phyloP scores from a whole-genome alignment of 2,888 invertebrate species.

The Tiliacea citrago region DNA sequence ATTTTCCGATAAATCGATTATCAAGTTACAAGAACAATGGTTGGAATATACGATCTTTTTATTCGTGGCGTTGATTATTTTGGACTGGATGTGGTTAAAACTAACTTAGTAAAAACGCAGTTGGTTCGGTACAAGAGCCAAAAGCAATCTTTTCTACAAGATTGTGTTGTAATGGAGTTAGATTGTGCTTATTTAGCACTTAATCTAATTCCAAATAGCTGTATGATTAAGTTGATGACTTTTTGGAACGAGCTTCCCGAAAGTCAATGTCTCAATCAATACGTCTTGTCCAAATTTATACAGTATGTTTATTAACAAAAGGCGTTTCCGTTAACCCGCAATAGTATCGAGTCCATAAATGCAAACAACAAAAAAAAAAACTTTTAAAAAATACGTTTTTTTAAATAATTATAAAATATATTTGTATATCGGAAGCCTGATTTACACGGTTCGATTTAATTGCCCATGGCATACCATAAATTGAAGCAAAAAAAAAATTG shows the following conservation, averaged over 20 bases:
- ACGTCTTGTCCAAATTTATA: not conserved
- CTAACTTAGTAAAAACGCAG: not conserved
- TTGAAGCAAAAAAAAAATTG: not conserved
- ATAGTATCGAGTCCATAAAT: too few relatives aligned
- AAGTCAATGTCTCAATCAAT: not conserved
- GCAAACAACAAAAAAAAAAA: too few relatives aligned
- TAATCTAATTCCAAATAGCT: not conserved
- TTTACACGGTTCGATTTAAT: not conserved
- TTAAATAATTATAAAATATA: too few relatives aligned
- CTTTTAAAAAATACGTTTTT: too few relatives aligned
- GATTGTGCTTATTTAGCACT: not conserved
- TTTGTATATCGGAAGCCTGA: not conserved
- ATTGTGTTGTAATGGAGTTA: too few relatives aligned
- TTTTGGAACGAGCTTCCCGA: not conserved
- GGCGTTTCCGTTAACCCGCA: too few relatives aligned
- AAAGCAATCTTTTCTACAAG: not conserved
- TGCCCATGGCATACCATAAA: not conserved
- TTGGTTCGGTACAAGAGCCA: not conserved
- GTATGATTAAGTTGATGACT: not conserved
- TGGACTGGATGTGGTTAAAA: slow-evolving; percentile 37
- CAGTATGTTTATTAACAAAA: too few relatives aligned
- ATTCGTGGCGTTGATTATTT: slow-evolving; percentile 32
- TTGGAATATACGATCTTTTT: slow-evolving; percentile 73
- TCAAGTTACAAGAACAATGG: slow-evolving; percentile 86
- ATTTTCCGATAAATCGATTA: slow-evolving; percentile 85